These are phyloP conservation scores for Prionailurus viverrinus DNA, from an alignment of 2,113 vertebrate species.

Conservation along the genomic window DNA sequence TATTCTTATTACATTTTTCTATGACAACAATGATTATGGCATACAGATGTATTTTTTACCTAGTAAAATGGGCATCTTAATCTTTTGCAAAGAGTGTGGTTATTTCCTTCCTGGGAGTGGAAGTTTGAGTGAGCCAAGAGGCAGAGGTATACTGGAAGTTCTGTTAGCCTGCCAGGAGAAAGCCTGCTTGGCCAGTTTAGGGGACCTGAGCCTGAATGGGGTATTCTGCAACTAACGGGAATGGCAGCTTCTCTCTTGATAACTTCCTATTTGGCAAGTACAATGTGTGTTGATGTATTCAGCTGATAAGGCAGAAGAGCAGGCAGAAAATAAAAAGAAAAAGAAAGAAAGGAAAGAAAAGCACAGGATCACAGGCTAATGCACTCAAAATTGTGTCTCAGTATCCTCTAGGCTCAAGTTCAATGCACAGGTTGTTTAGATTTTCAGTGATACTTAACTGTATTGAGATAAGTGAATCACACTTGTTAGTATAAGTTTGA, in stretches of 20 bases:
- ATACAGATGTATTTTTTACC: slow-evolving; percentile 21
- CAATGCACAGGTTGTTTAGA: neutral
- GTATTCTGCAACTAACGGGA: neutral
- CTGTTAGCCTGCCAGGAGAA: neutral
- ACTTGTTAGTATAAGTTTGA: neutral
- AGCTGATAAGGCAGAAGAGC: neutral
- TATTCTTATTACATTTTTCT: neutral
- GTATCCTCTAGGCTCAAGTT: neutral
- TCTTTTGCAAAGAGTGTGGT: slow-evolving; percentile 65
- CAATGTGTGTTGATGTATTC: slow-evolving; percentile 17
- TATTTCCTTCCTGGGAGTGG: slow-evolving; percentile 68
- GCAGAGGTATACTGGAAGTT: neutral
- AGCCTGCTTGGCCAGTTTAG: slow-evolving; percentile 35
- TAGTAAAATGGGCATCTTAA: slow-evolving; percentile 63
- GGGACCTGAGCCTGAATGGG: slow-evolving; percentile 27
- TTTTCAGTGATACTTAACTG: neutral
- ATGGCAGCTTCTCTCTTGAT: slow-evolving; percentile 16
- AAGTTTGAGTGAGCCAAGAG: neutral
- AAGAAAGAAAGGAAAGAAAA: neutral
- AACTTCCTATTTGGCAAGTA: slow-evolving; percentile 69
- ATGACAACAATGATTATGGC: neutral
- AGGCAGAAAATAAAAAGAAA: neutral
- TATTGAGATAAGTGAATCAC: neutral
- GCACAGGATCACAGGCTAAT: neutral
- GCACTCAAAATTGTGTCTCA: neutral